Conservation (phyloP, 2,888 invertebrate species). For the Hyalella azteca region DNA sequence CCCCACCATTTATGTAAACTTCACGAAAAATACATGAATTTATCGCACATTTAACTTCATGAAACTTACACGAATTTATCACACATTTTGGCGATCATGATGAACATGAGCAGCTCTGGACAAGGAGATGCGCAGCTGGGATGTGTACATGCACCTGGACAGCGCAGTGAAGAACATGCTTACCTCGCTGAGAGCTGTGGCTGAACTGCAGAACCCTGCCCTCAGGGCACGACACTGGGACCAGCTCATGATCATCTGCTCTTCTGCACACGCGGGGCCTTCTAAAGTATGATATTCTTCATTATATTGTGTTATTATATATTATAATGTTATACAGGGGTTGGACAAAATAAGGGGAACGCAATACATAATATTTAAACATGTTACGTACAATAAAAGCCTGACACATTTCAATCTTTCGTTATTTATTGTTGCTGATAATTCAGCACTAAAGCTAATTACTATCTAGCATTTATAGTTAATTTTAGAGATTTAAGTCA, state of each 20-base stretch:
- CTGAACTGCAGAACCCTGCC: slow-evolving; percentile 93
- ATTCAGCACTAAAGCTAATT: no score
- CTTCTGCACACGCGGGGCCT: slow-evolving; percentile 65
- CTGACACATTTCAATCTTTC: no score
- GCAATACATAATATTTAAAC: no score
- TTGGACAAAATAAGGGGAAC: no score
- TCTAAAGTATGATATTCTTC: not conserved
- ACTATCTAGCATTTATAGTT: no score
- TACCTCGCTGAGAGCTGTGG: slow-evolving; percentile 91
- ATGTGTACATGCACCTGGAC: slow-evolving; percentile 85
- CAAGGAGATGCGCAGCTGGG: slow-evolving; percentile 96
- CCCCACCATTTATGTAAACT: no score
- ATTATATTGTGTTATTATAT: no score
- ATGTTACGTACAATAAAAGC: no score
- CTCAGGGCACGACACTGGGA: slow-evolving; percentile 96
- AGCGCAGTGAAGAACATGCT: slow-evolving; percentile 94
- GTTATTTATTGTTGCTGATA: no score
- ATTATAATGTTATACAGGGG: no score
- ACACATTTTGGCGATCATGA: not conserved
- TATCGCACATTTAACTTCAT: slow-evolving; percentile 56
- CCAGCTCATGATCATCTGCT: slow-evolving; percentile 93
- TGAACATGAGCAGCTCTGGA: slow-evolving; percentile 70
- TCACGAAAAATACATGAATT: not conserved
- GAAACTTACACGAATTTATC: not conserved
- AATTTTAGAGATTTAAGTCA: no score